phyloP scores from a whole-genome alignment of 1,140 invertebrate species.

The Psilanteris sp. region DNA sequence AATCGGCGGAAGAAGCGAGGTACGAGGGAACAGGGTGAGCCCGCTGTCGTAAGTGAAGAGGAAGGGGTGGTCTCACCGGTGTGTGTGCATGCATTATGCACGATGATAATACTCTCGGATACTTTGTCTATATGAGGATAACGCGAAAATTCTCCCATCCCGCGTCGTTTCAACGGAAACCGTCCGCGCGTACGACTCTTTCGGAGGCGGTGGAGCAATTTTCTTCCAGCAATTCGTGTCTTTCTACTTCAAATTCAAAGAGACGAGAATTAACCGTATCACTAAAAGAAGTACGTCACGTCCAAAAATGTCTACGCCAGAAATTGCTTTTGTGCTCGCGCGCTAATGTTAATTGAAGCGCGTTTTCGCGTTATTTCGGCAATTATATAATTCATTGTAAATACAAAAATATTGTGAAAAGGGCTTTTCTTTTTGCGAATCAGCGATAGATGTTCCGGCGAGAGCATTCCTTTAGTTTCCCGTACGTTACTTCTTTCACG shows the following conservation, averaged over 20 bases:
- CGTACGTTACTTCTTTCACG: constrained; percentile 54
- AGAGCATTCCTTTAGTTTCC: constrained; percentile 29
- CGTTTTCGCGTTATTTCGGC: constrained; percentile 18
- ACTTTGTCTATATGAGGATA: constrained; percentile 80
- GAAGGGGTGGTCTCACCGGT: constrained; percentile 54
- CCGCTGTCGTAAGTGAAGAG: constrained; percentile 55
- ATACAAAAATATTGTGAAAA: constrained; percentile 36
- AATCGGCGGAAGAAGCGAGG: constrained; percentile 63
- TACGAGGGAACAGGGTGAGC: constrained; percentile 40
- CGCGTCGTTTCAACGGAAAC: constrained; percentile 58
- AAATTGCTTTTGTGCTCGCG: constrained; percentile 30
- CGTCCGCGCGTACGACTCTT: constrained; percentile 66
- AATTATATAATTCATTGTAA: constrained; percentile 49
- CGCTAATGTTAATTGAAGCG: constrained; percentile 54
- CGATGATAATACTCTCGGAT: constrained; percentile 80
- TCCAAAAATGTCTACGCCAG: constrained; percentile 47
- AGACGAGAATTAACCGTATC: constrained; percentile 62
- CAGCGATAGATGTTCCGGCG: constrained; percentile 41
- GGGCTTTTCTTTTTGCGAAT: constrained; percentile 39
- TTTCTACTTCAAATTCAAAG: constrained; percentile 60
- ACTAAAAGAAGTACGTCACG: constrained; percentile 52
- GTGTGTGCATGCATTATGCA: constrained; percentile 79
- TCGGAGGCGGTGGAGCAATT: constrained; percentile 64
- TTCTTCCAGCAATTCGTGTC: constrained; percentile 65
- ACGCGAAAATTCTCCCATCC: constrained; percentile 73